A percentile compares a stretch with the other conserved stretches of the same genome.
These are phyloP conservation scores for Serilophus lunatus DNA, from an alignment of 2,113 vertebrate species.

Conservation along the genomic window DNA sequence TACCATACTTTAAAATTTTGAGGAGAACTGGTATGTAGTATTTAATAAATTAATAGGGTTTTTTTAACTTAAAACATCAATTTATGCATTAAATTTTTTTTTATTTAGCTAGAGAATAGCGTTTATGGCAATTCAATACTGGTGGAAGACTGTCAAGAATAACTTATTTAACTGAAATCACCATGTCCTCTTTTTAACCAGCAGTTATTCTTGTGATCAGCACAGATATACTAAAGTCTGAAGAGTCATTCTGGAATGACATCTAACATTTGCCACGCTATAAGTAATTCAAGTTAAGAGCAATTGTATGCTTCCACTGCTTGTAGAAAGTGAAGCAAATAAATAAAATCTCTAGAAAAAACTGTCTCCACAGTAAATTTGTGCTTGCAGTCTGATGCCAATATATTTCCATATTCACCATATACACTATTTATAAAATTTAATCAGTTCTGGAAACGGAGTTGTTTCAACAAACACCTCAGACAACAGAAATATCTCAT, in stretches of 20 bases:
- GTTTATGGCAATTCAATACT: background rate
- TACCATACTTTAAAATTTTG: background rate
- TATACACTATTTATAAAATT: background rate
- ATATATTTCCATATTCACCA: background rate
- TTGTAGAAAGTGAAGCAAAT: background rate
- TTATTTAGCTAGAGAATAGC: background rate
- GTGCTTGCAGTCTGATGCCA: background rate
- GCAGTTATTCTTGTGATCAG: background rate
- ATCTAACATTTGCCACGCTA: background rate
- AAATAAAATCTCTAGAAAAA: background rate
- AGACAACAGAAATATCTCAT: background rate
- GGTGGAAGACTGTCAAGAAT: background rate
- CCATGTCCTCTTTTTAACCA: background rate
- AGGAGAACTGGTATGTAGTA: background rate
- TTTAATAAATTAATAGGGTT: background rate
- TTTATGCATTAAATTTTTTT: accelerated
- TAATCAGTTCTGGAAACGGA: background rate
- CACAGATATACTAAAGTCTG: background rate
- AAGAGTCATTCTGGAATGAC: background rate
- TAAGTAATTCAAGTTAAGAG: background rate
- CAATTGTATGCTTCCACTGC: background rate
- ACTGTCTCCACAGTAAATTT: background rate
- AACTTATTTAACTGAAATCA: background rate
- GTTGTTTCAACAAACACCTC: background rate
- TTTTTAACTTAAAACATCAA: background rate